Evolutionary conservation across 2,113 vertebrate genomes (phyloP).

Genomic region (Hemiscyllium ocellatum): DNA sequence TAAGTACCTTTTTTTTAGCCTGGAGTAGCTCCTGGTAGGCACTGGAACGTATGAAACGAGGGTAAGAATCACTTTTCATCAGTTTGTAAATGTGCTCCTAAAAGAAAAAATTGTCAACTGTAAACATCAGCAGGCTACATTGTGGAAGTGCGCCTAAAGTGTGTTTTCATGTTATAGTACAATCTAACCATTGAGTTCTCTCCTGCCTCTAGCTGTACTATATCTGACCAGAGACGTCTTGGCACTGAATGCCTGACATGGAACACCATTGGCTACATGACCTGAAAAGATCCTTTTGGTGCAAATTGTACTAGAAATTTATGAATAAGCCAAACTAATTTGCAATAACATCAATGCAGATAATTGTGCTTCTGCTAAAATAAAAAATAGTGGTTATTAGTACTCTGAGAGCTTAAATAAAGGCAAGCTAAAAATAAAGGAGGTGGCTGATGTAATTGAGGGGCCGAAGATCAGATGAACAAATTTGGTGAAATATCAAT

Average conservation of each 20-base stretch:
- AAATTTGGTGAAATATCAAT: not conserved
- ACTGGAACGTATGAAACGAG: slow-evolving; percentile 97
- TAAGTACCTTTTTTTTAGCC: slow-evolving; percentile 91
- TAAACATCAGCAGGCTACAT: not conserved
- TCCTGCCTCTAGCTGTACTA: not conserved
- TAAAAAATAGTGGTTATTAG: not conserved
- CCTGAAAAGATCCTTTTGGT: not conserved
- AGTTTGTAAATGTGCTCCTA: slow-evolving; percentile 98
- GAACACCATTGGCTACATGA: too few relatives aligned
- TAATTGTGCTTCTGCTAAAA: not conserved
- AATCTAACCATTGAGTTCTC: not conserved
- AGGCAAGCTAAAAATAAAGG: not conserved
- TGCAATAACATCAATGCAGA: not conserved
- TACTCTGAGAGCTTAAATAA: not conserved
- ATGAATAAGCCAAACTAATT: not conserved
- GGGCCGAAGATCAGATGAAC: not conserved
- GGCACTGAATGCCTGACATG: not conserved
- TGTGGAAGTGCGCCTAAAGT: not conserved
- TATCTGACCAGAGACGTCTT: not conserved
- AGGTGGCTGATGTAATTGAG: not conserved
- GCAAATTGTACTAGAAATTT: not conserved
- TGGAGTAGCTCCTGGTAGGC: slow-evolving; percentile 98
- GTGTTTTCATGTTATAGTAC: not conserved
- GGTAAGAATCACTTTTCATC: slow-evolving; percentile 98
- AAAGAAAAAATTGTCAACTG: slow-evolving; percentile 40